Base-by-base conservation (phyloP, 23 tunicate species). In the Clavelina lepadiformis region DNA sequence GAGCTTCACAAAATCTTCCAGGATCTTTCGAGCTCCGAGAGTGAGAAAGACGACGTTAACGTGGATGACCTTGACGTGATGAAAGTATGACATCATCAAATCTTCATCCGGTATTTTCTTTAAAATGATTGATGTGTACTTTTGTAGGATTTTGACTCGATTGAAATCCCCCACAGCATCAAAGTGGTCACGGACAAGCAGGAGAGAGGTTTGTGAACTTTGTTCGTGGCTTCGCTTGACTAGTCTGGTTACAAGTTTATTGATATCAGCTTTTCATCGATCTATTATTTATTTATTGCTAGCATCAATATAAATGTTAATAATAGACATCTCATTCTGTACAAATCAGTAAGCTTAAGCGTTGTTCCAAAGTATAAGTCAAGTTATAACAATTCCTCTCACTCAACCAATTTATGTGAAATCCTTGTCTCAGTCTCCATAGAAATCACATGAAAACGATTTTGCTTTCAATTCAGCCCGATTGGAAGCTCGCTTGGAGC, bases 1-100 rank as follows among this genome's bases (percentile, higher is more conserved):
- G 96, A 87, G 76, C 73, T 87, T 18, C 82, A 87, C 24, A 75
- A 65, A 38, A 66, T 87, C 24, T 87, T 87, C 61, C 87, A 79
- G 57, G 96, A 87, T 31, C 62, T 87, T 1, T 71, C 82, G 21
- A 85, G 94, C 32, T 79, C 87, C 11, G 96, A 87, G 20, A 80
- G 87, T 50, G 96, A 87, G 20, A 80, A 71, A 8, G 82, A 87
- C 25, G 96, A 87, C 27, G 38, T 79, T 3, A 87, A 60, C 54
- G 77, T 87, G 51, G 87, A 80, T 28, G 96, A 73, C 25, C 60
- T 71, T 27, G 93, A 69, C 31, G 85, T 58, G 8, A 45, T 53
- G 31, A 52, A 69, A 33, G 63, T 69, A 46, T 24, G 60, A 13
- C 25, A 54, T 22, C 49, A 41, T 41, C 49, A 41, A 8, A 41